phyloP scores from a whole-genome alignment of 2,113 vertebrate species.

The Amia ocellicauda region DNA sequence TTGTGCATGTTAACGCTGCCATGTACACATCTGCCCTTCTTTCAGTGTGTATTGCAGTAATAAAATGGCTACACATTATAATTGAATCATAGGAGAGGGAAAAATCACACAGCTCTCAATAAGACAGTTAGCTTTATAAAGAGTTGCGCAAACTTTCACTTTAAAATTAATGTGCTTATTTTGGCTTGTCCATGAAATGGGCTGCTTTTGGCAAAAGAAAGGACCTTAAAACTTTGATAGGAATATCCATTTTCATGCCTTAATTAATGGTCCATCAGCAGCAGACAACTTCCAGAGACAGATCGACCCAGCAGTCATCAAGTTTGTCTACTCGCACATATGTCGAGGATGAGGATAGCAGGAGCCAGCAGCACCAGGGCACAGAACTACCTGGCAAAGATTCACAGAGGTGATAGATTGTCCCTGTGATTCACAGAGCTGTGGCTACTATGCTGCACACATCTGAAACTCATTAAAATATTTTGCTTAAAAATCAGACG shows the following conservation, averaged over 20 bases:
- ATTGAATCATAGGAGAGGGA: too few relatives aligned
- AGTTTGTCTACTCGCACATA: not conserved
- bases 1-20: too few relatives aligned
- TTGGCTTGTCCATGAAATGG: conserved; percentile 34
- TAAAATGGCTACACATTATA: too few relatives aligned
- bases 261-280: not conserved
- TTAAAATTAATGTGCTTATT: conserved; percentile 39
- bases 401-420: conserved; percentile 8
- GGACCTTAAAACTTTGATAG: not conserved
- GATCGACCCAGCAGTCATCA: not conserved
- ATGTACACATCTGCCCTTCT: too few relatives aligned
- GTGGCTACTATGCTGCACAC: conserved; percentile 15
- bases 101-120: conserved; percentile 14
- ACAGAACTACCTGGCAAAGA: conserved; percentile 10
- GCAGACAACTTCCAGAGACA: not conserved
- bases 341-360: not conserved
- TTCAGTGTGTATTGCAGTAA: too few relatives aligned
- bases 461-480: conserved; percentile 51
- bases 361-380: conserved; percentile 31
- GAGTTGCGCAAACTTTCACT: conserved; percentile 34
- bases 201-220: not conserved
- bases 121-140: not conserved
- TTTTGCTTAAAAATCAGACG: conserved; percentile 33
- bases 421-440: not conserved
- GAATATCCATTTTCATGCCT: not conserved